Base-by-base conservation (phyloP, 2,888 invertebrate genomes). In the Listrodromus nycthemerus region DNA sequence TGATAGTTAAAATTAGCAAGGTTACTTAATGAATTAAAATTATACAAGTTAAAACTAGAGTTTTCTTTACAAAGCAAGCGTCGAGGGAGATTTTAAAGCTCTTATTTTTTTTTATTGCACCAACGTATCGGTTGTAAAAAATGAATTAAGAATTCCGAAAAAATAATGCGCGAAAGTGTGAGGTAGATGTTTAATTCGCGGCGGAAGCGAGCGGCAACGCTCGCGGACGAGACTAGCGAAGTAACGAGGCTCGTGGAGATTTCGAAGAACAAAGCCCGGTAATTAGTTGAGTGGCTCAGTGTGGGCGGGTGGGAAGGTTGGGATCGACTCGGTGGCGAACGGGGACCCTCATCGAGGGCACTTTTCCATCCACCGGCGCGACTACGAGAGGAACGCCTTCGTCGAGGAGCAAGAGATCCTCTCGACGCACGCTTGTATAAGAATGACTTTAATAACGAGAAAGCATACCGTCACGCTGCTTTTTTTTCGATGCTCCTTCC, bases 231-330 rank as follows among this genome's bases (percentile, higher is more conserved):
- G n/a, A n/a, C n/a, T n/a, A 67, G 65, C 24, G 78, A 69, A 70
- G 61, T 58, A 61, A 75, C 77, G 84, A 73, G n/a, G 70, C 78
- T 81, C 81, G 45, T 75, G 78, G 75, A 79, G 89, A 91, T 91
- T 90, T 88, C 89, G 86, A 81, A 61, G 89, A 89, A 92, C 92
- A 92, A 92, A 92, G 86, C 85, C 74, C 84, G 85, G 91, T 92
- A 92, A 92, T 93, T 92, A 92, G 92, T 92, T 87, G 90, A 93
- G 93, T 92, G 91, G 90, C 87, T 63, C 52, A 8, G 70, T 67
- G 66, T 55, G 58, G 78, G 55, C 13, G 75, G 58, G 67, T 55
- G 33, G 8, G 30, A 52, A 63, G 24, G 48, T 48, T 24, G 52
- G 61, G 63, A 73, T 61, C 48, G 41, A 80, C 55, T 67, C 27